Evolutionary conservation across 2,888 invertebrate genomes (phyloP).

Genomic region (Mimachlamys varia): DNA sequence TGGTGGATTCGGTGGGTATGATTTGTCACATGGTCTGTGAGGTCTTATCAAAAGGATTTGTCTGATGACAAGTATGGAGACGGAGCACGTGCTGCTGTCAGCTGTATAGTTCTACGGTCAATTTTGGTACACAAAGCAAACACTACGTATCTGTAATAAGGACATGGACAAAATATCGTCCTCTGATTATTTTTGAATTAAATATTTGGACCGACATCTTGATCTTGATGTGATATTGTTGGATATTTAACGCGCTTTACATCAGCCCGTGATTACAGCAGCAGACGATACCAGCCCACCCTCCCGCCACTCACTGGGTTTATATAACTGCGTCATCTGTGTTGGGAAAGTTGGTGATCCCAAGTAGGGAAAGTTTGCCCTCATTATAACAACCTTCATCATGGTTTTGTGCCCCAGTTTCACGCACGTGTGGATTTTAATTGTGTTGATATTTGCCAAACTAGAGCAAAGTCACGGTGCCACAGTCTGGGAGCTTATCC

Average conservation of each 20-base stretch:
- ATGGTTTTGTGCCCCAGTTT: not conserved
- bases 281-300: too few species aligned
- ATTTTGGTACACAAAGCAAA: too few species aligned
- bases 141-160: too few species aligned
- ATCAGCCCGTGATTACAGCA: too few species aligned
- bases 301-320: too few species aligned
- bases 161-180: too few species aligned
- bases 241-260: too few species aligned
- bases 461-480: not conserved
- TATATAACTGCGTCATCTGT: too few species aligned
- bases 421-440: constrained; percentile 16
- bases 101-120: too few species aligned
- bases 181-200: too few species aligned
- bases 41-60: not conserved
- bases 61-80: not conserved
- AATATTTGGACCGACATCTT: too few species aligned
- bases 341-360: not conserved
- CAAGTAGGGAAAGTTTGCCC: not conserved
- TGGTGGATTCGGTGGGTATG: not conserved
- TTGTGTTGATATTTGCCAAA: constrained; percentile 14
- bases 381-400: not conserved
- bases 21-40: not conserved
- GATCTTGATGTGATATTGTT: too few species aligned
- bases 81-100: not conserved
- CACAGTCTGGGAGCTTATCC: not conserved